Evolutionary conservation across 1,140 invertebrate genomes (phyloP).

Genomic region (Pantala flavescens): DNA sequence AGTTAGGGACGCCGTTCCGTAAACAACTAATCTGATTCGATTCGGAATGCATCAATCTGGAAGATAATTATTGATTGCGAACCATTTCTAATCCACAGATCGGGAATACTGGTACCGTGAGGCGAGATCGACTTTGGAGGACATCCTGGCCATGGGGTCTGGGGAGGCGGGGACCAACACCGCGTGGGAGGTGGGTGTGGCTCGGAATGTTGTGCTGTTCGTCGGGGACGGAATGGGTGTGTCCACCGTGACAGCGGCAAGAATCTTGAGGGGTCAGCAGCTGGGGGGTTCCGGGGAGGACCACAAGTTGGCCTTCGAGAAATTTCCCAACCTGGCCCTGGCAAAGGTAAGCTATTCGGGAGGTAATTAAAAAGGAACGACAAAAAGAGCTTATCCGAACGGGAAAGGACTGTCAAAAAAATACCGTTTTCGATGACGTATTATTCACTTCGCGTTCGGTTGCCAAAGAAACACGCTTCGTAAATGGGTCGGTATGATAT

Average conservation of each 20-base stretch:
- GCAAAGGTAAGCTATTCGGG: constrained; percentile 56
- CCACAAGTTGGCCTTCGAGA: constrained; percentile 63
- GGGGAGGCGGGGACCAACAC: background rate
- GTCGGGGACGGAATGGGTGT: constrained; percentile 92
- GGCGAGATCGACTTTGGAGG: background rate
- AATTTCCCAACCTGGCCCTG: constrained; percentile 70
- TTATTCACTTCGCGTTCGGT: no score
- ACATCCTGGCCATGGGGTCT: background rate
- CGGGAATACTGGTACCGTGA: background rate
- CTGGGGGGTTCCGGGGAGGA: constrained; percentile 45
- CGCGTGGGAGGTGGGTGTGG: constrained; percentile 30
- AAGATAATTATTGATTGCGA: no score
- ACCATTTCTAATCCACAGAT: background rate
- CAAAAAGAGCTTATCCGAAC: no score
- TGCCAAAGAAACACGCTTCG: no score
- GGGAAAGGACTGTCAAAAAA: no score
- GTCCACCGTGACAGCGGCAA: constrained; percentile 72
- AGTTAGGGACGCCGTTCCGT: no score
- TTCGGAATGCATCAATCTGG: no score
- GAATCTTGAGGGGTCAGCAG: constrained; percentile 50
- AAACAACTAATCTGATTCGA: no score
- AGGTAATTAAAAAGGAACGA: no score
- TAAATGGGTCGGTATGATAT: no score
- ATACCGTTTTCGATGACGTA: no score
- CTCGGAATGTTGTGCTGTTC: constrained; percentile 86